Base-by-base conservation (phyloP, 2,888 invertebrate genomes). In the Agriopis marginaria region DNA sequence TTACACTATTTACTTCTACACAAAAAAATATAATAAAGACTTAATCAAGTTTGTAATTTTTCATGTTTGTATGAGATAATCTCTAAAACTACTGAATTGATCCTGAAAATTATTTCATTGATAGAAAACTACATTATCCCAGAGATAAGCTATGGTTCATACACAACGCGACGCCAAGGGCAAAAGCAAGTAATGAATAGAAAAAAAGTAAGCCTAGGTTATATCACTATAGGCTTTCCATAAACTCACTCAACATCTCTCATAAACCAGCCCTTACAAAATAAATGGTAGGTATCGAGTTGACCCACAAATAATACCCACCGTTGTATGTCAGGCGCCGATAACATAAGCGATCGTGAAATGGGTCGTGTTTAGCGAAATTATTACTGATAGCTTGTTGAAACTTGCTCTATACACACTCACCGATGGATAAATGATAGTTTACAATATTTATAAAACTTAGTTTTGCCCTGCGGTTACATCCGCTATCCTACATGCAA, bases 351-450 rank as follows among this genome's bases (percentile, higher is more conserved):
- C 65, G 56, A 65, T 66, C 74, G 62, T 75, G 73, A 77, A 75
- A 75, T 75, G 74, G 73, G 74, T 75, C 67, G 68, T 66, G 67
- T 70, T 72, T 74, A 66, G 49, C 54, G 63, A 73, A 75, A 67
- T 55, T 55, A 67, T 67, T 56, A 58, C 49, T 47, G 45, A 54
- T 56, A 68, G 67, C 66, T 63, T 70, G 47, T 61, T 71, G 68
- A 71, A 72, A 80, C 75, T 76, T 71, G 72, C 74, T 76, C 47
- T 47, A 77, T 79, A 80, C 79, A 79, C 79, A 77, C 77, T 79
- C 9, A 45, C 17, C 12, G 7, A 44, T 11, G 23, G 56, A 23
- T 45, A n/a, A 45, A 58, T n/a, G 17, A 12, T 23, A 44, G 14
- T 45, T 58, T 32, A 45, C 12, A 32, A 12, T 14, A 8, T 39